These are phyloP conservation scores for Theonella swinhoei DNA, from an alignment of 37 sponge, comb jelly and placozoan genomes.

Conservation along the genomic window DNA sequence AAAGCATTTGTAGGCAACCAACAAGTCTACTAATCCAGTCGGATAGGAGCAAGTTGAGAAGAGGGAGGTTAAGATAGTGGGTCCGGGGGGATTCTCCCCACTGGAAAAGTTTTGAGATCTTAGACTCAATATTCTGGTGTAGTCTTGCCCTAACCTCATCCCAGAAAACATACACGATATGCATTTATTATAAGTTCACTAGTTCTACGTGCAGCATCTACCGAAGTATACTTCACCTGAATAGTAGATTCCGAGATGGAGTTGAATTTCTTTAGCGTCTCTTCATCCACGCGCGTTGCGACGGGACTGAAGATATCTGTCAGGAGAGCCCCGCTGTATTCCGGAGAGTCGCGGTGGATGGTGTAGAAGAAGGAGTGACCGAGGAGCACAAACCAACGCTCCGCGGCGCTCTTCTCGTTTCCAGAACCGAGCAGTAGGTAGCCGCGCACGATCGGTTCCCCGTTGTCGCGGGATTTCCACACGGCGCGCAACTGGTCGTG, in stretches of 20 bases:
- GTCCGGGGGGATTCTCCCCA: too few species aligned
- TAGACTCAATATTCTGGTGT: too few species aligned
- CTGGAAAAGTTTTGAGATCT: too few species aligned
- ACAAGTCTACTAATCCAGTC: too few species aligned
- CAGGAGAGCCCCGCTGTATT: conserved; percentile 33
- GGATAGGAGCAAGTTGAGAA: too few species aligned
- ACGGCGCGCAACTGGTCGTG: conserved; percentile 48
- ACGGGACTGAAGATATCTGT: conserved; percentile 50
- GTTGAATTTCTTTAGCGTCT: conserved; percentile 8
- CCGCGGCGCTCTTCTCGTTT: neutral
- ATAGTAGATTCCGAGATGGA: neutral
- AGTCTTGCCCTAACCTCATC: too few species aligned
- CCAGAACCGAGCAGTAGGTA: neutral
- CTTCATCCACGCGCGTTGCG: conserved; percentile 18
- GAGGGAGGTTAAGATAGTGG: too few species aligned
- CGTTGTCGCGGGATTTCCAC: conserved; percentile 28
- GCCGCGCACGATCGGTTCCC: conserved; percentile 21
- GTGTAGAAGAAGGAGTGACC: conserved; percentile 44
- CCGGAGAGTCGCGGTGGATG: conserved; percentile 14
- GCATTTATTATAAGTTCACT: too few species aligned
- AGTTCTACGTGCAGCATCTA: too few species aligned
- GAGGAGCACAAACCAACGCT: conserved; percentile 34
- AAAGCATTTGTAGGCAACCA: too few species aligned
- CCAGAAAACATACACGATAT: too few species aligned
- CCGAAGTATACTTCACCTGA: too few species aligned